These are phyloP conservation scores for Hirtodrosophila histrioides DNA, from an alignment of 2,888 invertebrate genomes.

Conservation along the genomic window DNA sequence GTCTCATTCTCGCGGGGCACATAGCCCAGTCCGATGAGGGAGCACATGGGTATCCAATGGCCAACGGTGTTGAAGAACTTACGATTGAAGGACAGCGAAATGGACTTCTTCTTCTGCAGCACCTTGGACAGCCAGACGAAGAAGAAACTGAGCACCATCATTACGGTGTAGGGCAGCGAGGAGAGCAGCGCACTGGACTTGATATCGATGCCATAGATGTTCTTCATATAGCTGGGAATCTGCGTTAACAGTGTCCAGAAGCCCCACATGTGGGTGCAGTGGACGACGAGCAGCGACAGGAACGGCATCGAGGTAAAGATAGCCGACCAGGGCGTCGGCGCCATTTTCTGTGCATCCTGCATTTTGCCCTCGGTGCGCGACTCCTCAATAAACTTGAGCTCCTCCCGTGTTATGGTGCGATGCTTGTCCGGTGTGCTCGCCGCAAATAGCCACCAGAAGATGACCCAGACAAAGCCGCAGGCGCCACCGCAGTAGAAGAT, in stretches of 20 bases:
- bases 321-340: conserved; percentile 89
- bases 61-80: conserved; percentile 87
- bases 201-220: conserved; percentile 89
- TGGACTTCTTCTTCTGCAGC: conserved; percentile 73
- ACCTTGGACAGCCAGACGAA: conserved; percentile 89
- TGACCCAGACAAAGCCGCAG: conserved; percentile 87
- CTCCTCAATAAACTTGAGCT: conserved; percentile 88
- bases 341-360: conserved; percentile 59
- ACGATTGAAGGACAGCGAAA: conserved; percentile 83
- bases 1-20: conserved; percentile 81
- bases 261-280: conserved; percentile 91
- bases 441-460: conserved; percentile 87
- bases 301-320: conserved; percentile 91
- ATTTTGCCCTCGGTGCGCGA: conserved; percentile 84
- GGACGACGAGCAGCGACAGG: conserved; percentile 90
- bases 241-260: conserved; percentile 93
- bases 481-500: conserved; percentile 90
- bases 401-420: conserved; percentile 87
- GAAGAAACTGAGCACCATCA: conserved; percentile 89
- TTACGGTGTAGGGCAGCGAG: conserved; percentile 89
- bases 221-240: conserved; percentile 91
- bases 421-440: conserved; percentile 88
- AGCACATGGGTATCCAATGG: conserved; percentile 89
- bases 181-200: conserved; percentile 89
- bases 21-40: conserved; percentile 87